phyloP scores from a whole-genome alignment of 2,113 vertebrate species.

The Sylvietta virens region DNA sequence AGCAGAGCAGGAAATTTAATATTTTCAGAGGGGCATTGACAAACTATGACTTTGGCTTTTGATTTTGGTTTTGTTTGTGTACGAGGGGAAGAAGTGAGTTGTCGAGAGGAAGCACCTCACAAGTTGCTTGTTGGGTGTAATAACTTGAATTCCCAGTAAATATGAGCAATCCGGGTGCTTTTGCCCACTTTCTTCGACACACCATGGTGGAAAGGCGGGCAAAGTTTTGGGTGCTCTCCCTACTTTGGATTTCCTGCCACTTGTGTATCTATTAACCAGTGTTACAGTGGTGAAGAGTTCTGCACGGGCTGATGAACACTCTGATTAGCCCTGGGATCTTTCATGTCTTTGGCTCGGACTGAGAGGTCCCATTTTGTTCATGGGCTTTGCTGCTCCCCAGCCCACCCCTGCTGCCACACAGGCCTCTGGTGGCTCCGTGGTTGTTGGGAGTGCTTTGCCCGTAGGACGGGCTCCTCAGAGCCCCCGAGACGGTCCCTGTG shows the following conservation, averaged over 20 bases:
- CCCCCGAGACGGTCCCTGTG: not conserved
- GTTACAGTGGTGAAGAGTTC: not conserved
- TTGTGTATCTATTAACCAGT: rapidly evolving
- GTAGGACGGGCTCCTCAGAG: not conserved
- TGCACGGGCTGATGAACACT: not conserved
- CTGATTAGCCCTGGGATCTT: not conserved
- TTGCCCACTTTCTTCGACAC: not conserved
- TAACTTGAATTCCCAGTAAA: not conserved
- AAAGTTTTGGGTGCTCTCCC: not conserved
- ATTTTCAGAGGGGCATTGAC: conserved; percentile 53
- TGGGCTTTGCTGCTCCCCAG: not conserved
- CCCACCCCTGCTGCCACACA: not conserved
- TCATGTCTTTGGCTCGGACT: not conserved
- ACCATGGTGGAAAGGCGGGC: not conserved
- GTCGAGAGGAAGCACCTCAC: not conserved
- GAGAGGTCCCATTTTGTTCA: not conserved
- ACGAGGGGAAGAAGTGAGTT: not conserved
- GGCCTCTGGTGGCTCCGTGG: not conserved
- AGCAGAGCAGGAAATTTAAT: conserved; percentile 58
- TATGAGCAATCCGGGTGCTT: not conserved
- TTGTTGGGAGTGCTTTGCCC: rapidly evolving
- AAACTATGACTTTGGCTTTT: conserved; percentile 44
- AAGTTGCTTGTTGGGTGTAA: not conserved
- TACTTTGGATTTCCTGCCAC: not conserved
- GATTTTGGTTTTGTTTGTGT: conserved; percentile 27